A percentile compares a stretch with the other conserved stretches of the same genome.
These are phyloP conservation scores for Thymelicus sylvestris DNA, from an alignment of 2,888 invertebrate genomes.

Conservation along the genomic window DNA sequence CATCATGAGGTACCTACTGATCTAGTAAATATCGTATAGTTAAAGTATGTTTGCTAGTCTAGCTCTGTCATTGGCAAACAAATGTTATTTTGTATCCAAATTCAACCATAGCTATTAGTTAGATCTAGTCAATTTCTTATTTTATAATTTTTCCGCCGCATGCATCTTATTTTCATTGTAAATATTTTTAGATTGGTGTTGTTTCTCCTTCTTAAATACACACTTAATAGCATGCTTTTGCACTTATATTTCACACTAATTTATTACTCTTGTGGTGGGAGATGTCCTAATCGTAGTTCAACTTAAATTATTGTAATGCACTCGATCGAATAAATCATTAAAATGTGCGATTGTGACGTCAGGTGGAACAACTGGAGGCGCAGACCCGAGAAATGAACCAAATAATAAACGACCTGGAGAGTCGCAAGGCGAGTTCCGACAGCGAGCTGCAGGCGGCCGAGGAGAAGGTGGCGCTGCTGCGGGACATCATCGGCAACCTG, in stretches of 20 bases:
- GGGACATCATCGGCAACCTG: constrained; percentile 91
- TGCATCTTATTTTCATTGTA: not conserved
- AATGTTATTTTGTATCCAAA: no score
- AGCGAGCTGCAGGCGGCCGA: constrained; percentile 89
- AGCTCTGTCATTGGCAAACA: not conserved
- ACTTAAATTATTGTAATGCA: not conserved
- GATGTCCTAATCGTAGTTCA: not conserved
- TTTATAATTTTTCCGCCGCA: not conserved
- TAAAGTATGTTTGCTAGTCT: no score
- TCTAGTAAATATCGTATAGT: no score
- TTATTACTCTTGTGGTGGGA: not conserved
- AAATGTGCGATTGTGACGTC: constrained; percentile 11
- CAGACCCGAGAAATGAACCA: constrained; percentile 89
- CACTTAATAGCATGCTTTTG: constrained; percentile 41
- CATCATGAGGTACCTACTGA: not conserved
- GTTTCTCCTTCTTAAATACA: not conserved
- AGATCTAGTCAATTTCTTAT: not conserved
- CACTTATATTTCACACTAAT: constrained; percentile 32
- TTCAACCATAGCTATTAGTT: no score
- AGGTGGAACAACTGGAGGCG: constrained; percentile 92
- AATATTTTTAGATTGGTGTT: not conserved
- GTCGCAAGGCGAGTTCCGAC: constrained; percentile 87
- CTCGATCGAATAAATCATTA: not conserved
- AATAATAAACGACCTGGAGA: constrained; percentile 85
- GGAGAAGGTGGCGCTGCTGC: constrained; percentile 89